Evolutionary conservation across 1,140 invertebrate genomes (phyloP).

Genomic region (Drosophila orosa): DNA sequence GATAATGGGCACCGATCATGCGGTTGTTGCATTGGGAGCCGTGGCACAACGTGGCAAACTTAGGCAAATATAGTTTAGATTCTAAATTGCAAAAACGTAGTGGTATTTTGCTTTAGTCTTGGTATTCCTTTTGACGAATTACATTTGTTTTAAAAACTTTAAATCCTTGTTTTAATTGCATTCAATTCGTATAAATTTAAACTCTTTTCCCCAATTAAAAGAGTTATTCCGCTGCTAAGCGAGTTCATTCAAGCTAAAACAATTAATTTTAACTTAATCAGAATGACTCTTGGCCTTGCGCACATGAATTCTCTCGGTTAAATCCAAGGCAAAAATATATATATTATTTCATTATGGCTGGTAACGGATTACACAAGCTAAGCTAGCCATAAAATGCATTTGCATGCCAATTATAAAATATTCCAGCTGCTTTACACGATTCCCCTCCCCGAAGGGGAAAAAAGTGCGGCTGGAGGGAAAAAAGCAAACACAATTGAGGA

Average conservation of each 20-base stretch:
- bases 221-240: not conserved
- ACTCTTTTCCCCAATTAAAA: constrained; percentile 3
- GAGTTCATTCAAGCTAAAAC: constrained; percentile 24
- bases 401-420: constrained; percentile 67
- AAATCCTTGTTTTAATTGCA: not conserved
- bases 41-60: not conserved
- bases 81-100: no score
- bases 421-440: constrained; percentile 48
- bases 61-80: no score
- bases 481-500: constrained; percentile 33
- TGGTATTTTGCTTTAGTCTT: no score
- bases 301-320: constrained; percentile 15
- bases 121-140: no score
- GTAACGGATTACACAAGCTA: constrained; percentile 26
- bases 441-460: not conserved
- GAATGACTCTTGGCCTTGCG: constrained; percentile 42
- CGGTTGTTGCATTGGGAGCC: not conserved
- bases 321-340: constrained; percentile 16
- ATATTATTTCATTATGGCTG: constrained; percentile 26
- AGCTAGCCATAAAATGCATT: constrained; percentile 40
- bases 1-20: constrained; percentile 12
- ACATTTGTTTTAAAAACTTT: not conserved
- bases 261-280: constrained; percentile 39
- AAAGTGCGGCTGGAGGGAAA: constrained; percentile 8
- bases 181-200: not conserved